Base-by-base conservation (phyloP, 1,140 invertebrate genomes). In the Conopomorpha cramerella region DNA sequence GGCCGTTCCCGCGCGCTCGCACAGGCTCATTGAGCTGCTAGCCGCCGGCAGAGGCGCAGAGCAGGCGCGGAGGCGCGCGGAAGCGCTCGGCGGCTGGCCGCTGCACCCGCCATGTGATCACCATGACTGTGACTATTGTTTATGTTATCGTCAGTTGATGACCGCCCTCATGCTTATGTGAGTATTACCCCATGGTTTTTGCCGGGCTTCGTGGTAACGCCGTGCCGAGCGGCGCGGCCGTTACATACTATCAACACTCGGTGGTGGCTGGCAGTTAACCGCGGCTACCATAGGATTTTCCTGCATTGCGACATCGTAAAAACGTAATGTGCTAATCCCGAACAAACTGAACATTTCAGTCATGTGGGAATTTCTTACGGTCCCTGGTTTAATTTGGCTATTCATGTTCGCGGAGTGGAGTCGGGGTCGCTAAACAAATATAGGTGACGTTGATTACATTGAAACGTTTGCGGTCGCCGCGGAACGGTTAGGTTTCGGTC, bases 81-180 rank as follows among this genome's bases (percentile, higher is more conserved):
- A 31, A 15, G 30, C 30, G 30, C 29, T 25, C 37, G 18, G 8
- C 37, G 26, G 33, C 32, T 28, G 41, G 30, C 14, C 30, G 30
- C 32, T 30, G 40, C 34, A 34, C 30, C 26, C 55, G 50, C 46
- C 56, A 64, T 66, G 61, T 63, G 56, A 68, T 41, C 55, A 60
- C 51, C 54, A 72, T 73, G 63, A 59, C 44, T 44, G 55, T 53
- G 60, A 47, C 57, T 39, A 51, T 61, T 60, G 62, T 67, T 67
- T 68, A 68, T 58, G 51, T 66, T 64, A 61, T 51, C 60, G 51
- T 41, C 56, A 73, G 68, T 73, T 70, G 65, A 70, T 67, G 63
- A 61, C 54, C 53, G 61, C 65, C 68, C 65, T 65, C 64, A 71
- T 71, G 68, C 68, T 63, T 57, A 73, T 71, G 68, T 73, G 66